phyloP scores from a whole-genome alignment of 2,888 invertebrate genomes.

The Hirtodrosophila alboralis region DNA sequence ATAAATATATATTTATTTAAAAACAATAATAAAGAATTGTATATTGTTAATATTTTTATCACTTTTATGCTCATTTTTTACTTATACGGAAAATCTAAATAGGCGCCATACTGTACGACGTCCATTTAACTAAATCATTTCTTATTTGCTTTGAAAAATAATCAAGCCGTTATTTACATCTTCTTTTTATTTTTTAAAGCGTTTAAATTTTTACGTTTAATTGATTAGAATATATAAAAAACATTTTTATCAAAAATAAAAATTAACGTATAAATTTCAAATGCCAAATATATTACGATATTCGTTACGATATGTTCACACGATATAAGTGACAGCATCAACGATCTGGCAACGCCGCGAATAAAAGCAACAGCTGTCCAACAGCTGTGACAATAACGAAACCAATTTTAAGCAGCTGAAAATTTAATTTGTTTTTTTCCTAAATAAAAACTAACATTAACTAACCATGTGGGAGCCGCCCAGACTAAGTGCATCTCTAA shows the following conservation, averaged over 20 bases:
- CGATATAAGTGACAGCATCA: not conserved
- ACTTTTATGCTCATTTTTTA: too few relatives aligned
- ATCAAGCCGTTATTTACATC: too few relatives aligned
- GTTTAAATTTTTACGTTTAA: too few relatives aligned
- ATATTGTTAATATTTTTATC: too few relatives aligned
- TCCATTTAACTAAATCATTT: too few relatives aligned
- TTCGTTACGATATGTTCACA: conserved; percentile 3
- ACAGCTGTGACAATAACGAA: conserved; percentile 32
- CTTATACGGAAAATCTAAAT: too few relatives aligned
- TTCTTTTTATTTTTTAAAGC: too few relatives aligned
- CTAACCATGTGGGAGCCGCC: conserved; percentile 84
- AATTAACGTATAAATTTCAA: conserved; percentile 11
- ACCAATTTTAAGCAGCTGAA: conserved; percentile 7
- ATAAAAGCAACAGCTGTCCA: conserved; percentile 41
- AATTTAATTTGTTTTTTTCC: conserved; percentile 5
- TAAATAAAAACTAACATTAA: conserved; percentile 15
- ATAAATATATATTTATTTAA: too few relatives aligned
- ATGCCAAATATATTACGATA: conserved; percentile 12
- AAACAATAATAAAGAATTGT: too few relatives aligned
- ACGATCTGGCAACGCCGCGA: conserved; percentile 38
- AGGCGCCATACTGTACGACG: too few relatives aligned
- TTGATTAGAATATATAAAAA: too few relatives aligned
- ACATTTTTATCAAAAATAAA: not conserved
- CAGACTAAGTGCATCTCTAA: conserved; percentile 87
- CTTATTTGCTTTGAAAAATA: too few relatives aligned